Conservation (phyloP, 2,797 vertebrate species). For the Heterohyrax brucei region DNA sequence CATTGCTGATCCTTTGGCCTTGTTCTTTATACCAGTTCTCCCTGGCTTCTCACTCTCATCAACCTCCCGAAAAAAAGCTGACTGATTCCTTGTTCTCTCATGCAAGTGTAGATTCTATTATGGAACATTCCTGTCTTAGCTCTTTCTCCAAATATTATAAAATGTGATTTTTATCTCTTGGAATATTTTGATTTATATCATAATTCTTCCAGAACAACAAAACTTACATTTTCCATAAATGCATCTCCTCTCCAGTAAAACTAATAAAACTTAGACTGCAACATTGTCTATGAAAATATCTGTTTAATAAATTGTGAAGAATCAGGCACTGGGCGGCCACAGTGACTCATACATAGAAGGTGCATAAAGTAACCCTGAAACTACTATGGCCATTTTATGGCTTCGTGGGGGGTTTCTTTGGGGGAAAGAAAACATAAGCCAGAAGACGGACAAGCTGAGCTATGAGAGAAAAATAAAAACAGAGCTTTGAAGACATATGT, state of each 20-base stretch:
- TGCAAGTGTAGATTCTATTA: neutral
- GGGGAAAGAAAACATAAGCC: neutral
- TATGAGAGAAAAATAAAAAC: neutral
- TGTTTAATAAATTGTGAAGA: neutral
- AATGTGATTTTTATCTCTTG: neutral
- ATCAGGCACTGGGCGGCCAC: neutral
- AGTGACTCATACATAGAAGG: neutral
- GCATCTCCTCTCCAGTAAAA: neutral
- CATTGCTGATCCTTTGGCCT: neutral
- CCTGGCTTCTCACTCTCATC: neutral
- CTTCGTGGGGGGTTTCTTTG: neutral
- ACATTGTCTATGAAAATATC: neutral
- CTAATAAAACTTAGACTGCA: neutral
- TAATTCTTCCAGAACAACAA: conserved; percentile 3
- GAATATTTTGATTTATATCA: neutral
- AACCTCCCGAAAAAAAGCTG: neutral
- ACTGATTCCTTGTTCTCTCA: neutral
- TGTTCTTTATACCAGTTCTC: neutral
- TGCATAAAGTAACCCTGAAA: neutral
- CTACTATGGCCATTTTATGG: neutral
- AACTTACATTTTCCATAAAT: neutral
- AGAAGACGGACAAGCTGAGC: neutral
- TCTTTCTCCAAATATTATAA: neutral
- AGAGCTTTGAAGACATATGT: neutral
- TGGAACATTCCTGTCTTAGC: neutral